A percentile compares a stretch with the other conserved stretches of the same genome.
phyloP scores from a whole-genome alignment of 2,888 invertebrate species.

The Cosmorhoe ocellata region DNA sequence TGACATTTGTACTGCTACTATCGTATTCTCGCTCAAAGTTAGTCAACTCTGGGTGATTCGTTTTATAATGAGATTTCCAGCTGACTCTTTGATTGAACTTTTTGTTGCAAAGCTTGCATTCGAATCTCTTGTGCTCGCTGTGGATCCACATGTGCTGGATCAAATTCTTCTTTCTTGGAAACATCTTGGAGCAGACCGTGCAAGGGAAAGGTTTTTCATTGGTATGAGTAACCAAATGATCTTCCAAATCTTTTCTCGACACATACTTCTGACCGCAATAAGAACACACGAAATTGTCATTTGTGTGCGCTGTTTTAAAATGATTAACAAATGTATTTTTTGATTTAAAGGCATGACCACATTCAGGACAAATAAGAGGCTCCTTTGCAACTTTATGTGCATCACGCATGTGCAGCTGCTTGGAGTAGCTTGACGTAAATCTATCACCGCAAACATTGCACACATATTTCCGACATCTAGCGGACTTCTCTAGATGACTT shows the following conservation, averaged over 20 bases:
- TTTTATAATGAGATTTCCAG: slow-evolving; percentile 70
- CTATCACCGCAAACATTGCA: slow-evolving; percentile 43
- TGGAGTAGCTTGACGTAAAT: slow-evolving; percentile 37
- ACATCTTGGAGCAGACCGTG: slow-evolving; percentile 71
- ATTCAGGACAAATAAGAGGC: slow-evolving; percentile 39
- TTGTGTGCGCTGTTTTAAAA: slow-evolving; percentile 56
- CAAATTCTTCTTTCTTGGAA: slow-evolving; percentile 67
- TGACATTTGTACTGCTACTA: slow-evolving; percentile 53
- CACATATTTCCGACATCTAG: no score
- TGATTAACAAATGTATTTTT: slow-evolving; percentile 7
- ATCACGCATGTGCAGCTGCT: slow-evolving; percentile 35
- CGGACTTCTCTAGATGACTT: no score
- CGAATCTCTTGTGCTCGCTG: slow-evolving; percentile 66
- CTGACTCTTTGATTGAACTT: slow-evolving; percentile 72
- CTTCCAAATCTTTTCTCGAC: slow-evolving; percentile 57
- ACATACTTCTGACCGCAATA: slow-evolving; percentile 67
- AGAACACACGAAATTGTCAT: slow-evolving; percentile 63
- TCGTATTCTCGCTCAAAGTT: slow-evolving; percentile 49
- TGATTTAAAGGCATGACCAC: slow-evolving; percentile 36
- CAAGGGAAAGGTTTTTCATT: slow-evolving; percentile 77
- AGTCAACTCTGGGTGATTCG: slow-evolving; percentile 68
- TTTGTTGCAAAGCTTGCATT: slow-evolving; percentile 65
- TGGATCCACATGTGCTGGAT: slow-evolving; percentile 74
- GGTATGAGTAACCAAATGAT: slow-evolving; percentile 79
- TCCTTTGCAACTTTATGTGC: slow-evolving; percentile 35